Conservation (phyloP, 2,797 vertebrate genomes). For the Holocentrus rufus region DNA sequence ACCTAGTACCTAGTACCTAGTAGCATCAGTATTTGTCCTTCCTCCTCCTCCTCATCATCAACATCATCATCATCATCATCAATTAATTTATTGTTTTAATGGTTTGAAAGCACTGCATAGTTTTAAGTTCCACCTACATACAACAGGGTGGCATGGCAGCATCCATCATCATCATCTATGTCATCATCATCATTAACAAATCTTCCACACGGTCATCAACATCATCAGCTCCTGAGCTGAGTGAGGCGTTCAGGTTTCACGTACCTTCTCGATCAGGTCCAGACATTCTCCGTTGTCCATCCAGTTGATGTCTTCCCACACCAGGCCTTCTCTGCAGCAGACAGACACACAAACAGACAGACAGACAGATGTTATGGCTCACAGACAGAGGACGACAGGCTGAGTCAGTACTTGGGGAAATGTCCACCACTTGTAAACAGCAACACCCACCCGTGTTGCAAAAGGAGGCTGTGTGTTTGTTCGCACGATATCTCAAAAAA, state of each 20-base stretch:
- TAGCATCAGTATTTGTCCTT: no score
- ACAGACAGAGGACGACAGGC: neutral
- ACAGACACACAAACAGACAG: neutral
- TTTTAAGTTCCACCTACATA: no score
- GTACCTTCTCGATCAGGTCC: conserved; percentile 97
- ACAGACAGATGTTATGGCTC: neutral
- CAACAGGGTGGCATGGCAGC: conserved; percentile 34
- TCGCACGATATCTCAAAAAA: no score
- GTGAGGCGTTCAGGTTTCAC: neutral
- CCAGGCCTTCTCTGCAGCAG: conserved; percentile 86
- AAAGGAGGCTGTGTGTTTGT: no score
- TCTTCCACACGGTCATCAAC: neutral
- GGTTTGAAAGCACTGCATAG: no score
- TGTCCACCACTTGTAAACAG: no score
- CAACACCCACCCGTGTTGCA: no score
- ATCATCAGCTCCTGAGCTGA: neutral
- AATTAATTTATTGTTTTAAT: no score
- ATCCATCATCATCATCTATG: neutral
- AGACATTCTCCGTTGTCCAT: conserved; percentile 97
- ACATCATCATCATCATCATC: neutral
- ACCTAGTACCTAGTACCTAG: no score
- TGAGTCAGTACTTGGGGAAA: neutral
- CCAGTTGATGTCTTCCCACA: conserved; percentile 96
- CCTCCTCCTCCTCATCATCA: no score
- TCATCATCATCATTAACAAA: neutral